phyloP scores from a whole-genome alignment of 2,113 vertebrate genomes.

The Lutjanus erythropterus region DNA sequence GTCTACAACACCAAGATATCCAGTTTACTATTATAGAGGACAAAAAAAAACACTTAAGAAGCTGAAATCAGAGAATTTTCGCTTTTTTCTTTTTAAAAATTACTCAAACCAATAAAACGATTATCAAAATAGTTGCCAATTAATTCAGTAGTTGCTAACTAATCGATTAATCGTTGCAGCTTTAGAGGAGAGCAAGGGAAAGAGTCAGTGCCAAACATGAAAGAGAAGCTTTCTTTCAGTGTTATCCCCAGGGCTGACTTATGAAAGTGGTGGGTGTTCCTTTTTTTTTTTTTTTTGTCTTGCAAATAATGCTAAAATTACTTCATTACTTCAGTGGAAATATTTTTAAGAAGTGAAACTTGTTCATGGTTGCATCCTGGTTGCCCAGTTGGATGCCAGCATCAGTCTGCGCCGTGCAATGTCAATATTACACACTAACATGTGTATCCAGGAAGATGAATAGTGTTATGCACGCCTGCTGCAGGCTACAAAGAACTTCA shows the following conservation, averaged over 20 bases:
- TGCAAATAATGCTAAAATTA: slow-evolving; percentile 5
- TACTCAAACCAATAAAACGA: too few species aligned
- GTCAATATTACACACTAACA: not conserved
- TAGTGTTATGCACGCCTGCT: slow-evolving; percentile 5
- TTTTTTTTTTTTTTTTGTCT: slow-evolving; percentile 1
- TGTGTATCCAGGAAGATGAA: not conserved
- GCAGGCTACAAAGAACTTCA: slow-evolving; percentile 35
- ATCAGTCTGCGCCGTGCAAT: not conserved
- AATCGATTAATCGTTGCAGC: too few species aligned
- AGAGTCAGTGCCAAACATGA: not conserved
- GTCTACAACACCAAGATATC: too few species aligned
- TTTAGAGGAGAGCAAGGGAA: not conserved
- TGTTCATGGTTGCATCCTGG: not conserved
- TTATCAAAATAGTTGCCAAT: too few species aligned
- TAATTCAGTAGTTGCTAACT: too few species aligned
- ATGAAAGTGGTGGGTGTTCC: slow-evolving; percentile 22
- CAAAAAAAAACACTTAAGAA: too few species aligned
- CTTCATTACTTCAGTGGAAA: slow-evolving; percentile 16
- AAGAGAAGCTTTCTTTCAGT: not conserved
- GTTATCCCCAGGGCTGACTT: not conserved
- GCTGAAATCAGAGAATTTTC: too few species aligned
- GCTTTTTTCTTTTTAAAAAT: too few species aligned
- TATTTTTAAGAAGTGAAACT: slow-evolving; percentile 31
- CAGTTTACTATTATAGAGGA: too few species aligned
- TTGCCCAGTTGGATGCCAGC: not conserved